phyloP scores from a whole-genome alignment of 92 coral and sea anemone genomes.

The Palythoa grandis region DNA sequence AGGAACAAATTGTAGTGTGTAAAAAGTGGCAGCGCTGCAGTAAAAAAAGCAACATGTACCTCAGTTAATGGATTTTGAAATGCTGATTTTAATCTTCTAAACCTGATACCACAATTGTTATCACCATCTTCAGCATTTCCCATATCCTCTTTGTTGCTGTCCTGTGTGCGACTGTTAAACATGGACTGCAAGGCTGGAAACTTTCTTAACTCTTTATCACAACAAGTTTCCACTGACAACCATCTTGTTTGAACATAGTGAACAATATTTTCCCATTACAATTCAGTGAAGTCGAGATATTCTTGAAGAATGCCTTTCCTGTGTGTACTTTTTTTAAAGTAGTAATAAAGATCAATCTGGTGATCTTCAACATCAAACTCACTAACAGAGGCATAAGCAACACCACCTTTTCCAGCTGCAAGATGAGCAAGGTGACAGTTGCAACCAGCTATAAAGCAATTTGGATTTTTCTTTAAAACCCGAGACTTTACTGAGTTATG shows the following conservation, averaged over 20 bases:
- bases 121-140: conserved; percentile 23
- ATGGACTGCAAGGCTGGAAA: conserved; percentile 27
- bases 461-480: neutral
- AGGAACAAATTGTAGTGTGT: conserved; percentile 25
- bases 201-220: conserved; percentile 42
- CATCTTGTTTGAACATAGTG: conserved; percentile 15
- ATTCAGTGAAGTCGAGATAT: conserved; percentile 17
- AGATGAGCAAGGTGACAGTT: conserved; percentile 29
- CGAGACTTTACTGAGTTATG: conserved; percentile 19
- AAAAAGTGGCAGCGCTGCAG: conserved; percentile 19
- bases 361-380: conserved; percentile 27
- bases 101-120: neutral
- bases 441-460: conserved; percentile 41
- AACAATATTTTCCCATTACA: conserved; percentile 25
- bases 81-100: conserved; percentile 24
- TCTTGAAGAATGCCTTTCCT: conserved; percentile 12
- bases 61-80: conserved; percentile 36
- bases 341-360: conserved; percentile 17
- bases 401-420: conserved; percentile 42
- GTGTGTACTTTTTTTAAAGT: neutral
- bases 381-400: conserved; percentile 11
- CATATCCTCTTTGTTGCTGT: neutral
- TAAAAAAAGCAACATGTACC: conserved; percentile 26
- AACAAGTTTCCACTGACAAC: conserved; percentile 28
- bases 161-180: conserved; percentile 26